Conservation (phyloP, 2,888 invertebrate genomes). For the Apoda limacodes region DNA sequence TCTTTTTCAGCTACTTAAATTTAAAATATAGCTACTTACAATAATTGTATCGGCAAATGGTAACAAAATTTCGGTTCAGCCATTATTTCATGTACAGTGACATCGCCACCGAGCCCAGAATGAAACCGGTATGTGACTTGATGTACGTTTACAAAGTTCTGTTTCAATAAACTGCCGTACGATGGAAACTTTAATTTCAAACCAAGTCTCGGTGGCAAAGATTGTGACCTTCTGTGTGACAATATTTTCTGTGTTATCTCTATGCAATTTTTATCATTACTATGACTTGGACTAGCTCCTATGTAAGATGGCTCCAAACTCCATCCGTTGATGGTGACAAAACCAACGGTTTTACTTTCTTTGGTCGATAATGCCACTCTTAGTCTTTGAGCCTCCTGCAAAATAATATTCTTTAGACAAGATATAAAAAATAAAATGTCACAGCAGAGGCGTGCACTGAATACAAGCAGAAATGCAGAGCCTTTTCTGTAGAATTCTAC, state of each 20-base stretch:
- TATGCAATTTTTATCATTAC: conserved; percentile 51
- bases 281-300: conserved; percentile 77
- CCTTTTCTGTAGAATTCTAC: too few species aligned
- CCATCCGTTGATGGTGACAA: conserved; percentile 89
- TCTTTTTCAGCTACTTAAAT: too few species aligned
- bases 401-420: too few species aligned
- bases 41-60: conserved; percentile 85
- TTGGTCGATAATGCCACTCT: conserved; percentile 71
- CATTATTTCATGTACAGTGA: conserved; percentile 94
- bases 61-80: conserved; percentile 90
- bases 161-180: conserved; percentile 77
- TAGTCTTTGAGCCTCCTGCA: conserved; percentile 64
- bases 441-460: too few species aligned
- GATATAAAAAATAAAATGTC: not conserved
- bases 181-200: conserved; percentile 85
- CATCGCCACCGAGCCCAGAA: conserved; percentile 91
- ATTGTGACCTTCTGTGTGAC: conserved; percentile 79
- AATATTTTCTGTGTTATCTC: conserved; percentile 48
- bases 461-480: too few species aligned
- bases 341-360: conserved; percentile 80
- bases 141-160: conserved; percentile 80
- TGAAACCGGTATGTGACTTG: conserved; percentile 87
- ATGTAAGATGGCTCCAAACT: conserved; percentile 81
- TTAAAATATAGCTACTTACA: conserved; percentile 83
- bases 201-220: conserved; percentile 84